Conservation (phyloP, 2,113 vertebrate species). For the Indicator maculatus region DNA sequence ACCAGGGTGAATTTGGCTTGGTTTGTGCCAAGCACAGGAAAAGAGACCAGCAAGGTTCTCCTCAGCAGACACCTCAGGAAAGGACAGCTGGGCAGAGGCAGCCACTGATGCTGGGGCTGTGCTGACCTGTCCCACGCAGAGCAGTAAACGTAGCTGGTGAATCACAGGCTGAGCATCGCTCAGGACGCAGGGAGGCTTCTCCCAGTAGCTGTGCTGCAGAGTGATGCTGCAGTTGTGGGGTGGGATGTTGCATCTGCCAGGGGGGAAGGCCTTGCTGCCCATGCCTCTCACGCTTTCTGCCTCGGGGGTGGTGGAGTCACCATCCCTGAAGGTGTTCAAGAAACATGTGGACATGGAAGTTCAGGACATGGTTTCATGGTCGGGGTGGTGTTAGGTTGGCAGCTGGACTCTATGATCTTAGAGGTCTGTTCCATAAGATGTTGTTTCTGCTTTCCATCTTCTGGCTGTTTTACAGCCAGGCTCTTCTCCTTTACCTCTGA, state of each 20-base stretch:
- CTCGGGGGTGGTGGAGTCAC: neutral
- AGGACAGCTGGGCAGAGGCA: neutral
- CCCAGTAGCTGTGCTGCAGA: neutral
- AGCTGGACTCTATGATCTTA: too few species aligned
- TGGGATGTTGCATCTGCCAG: neutral
- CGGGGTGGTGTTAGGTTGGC: too few species aligned
- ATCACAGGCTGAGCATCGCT: neutral
- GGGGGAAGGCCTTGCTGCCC: neutral
- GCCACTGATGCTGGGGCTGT: accelerated
- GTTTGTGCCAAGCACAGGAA: accelerated
- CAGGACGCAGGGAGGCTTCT: neutral
- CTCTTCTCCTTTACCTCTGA: neutral
- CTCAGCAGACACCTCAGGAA: neutral
- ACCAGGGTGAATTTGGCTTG: neutral
- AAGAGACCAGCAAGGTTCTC: neutral
- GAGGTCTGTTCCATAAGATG: neutral
- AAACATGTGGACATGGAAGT: too few species aligned
- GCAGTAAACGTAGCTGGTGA: neutral
- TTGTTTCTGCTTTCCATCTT: neutral
- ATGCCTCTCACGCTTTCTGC: neutral
- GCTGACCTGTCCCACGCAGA: neutral
- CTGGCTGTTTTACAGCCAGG: neutral
- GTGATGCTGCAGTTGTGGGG: accelerated
- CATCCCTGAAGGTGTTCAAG: too few species aligned
- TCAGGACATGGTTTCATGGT: too few species aligned